These are phyloP conservation scores for Diceros bicornis DNA, from an alignment of 2,797 vertebrate genomes.

Conservation along the genomic window DNA sequence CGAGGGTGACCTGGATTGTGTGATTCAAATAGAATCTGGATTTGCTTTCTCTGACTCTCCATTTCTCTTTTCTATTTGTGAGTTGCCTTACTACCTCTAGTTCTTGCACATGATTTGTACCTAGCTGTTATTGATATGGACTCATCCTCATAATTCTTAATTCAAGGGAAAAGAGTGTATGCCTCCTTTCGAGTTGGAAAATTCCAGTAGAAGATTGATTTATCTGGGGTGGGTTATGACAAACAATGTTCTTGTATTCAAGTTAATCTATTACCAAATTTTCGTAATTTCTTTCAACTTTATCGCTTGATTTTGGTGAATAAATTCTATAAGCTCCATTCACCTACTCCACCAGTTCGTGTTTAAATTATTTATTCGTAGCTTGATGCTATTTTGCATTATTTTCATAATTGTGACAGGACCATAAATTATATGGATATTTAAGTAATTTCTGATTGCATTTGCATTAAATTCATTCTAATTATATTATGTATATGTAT, in stretches of 20 bases:
- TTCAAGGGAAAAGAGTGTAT: neutral
- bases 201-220: neutral
- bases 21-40: neutral
- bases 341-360: neutral
- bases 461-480: too few species aligned
- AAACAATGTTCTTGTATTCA: neutral
- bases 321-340: neutral
- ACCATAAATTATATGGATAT: neutral
- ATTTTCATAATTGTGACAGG: neutral
- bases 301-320: neutral
- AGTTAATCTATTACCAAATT: neutral
- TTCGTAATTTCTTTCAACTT: neutral
- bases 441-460: neutral
- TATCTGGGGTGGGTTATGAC: neutral
- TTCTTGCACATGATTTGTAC: neutral
- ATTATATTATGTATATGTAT: neutral
- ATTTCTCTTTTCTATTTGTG: neutral
- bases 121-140: neutral
- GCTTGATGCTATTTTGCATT: neutral
- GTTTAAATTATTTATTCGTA: neutral
- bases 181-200: neutral
- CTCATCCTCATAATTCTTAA: neutral
- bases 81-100: neutral
- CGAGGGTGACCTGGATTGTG: neutral
- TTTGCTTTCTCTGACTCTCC: neutral